phyloP scores from a whole-genome alignment of 2,888 invertebrate genomes.

The Sminthurinus aureus region DNA sequence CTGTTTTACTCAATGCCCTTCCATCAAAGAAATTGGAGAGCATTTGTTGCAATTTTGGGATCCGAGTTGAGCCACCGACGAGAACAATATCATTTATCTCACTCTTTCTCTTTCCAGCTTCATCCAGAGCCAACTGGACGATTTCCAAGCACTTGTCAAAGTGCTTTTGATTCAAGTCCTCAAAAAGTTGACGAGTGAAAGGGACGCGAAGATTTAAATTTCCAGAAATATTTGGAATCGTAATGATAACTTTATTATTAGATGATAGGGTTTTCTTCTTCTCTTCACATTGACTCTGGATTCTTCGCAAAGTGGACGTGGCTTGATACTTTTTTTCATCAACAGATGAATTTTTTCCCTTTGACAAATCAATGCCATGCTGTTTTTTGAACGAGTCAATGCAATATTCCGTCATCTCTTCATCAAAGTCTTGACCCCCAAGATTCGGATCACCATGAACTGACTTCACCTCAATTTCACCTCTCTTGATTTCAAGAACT shows the following conservation, averaged over 20 bases:
- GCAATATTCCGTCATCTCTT: constrained; percentile 79
- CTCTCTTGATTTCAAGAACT: constrained; percentile 66
- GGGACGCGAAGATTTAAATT: neutral
- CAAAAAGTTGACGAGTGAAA: neutral
- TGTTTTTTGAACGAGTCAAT: constrained; percentile 73
- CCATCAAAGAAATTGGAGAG: neutral
- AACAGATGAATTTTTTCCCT: neutral
- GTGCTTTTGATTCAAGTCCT: neutral
- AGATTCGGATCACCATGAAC: constrained; percentile 65
- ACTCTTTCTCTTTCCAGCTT: neutral
- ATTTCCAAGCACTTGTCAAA: neutral
- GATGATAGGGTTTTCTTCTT: neutral
- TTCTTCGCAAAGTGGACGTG: neutral
- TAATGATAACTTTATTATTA: neutral
- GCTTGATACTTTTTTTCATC: neutral
- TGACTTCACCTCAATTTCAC: constrained; percentile 77
- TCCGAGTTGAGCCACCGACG: neutral
- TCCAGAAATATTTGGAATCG: neutral
- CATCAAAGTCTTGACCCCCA: constrained; percentile 73
- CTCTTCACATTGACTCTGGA: neutral
- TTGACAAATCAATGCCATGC: neutral
- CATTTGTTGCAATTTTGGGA: neutral
- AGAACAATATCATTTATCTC: constrained; percentile 10
- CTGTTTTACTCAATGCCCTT: neutral
- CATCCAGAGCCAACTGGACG: neutral